Base-by-base conservation (phyloP, 2,113 vertebrate genomes). In the Murina feae region DNA sequence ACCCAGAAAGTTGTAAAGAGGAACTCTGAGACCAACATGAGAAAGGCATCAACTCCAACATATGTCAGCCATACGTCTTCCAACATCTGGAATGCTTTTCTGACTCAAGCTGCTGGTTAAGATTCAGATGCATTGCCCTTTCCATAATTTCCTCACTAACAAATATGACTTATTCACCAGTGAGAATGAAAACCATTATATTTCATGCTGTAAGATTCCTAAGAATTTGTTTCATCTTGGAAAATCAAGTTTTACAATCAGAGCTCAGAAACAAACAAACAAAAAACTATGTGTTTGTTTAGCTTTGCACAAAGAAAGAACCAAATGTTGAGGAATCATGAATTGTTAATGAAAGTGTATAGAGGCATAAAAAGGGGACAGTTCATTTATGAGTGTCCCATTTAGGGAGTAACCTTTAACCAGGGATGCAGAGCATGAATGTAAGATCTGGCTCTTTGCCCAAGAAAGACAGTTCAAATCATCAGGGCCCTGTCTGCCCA, bases 321-420 rank as follows among this genome's bases (percentile, higher is more conserved):
- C 25, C 71, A 86, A 91, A 49, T 14, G 16, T 23, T 28, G 5
- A 94, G 37, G 74, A 90, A 68, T 63, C 72, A 49, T 79, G 63
- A 95, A 96, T 93, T 86, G 55, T 80, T 94, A 74, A 88, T 83
- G 58, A 94, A 72, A 82, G 68, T 58, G 10, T 66, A 94, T 60
- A 71, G 28, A 85, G 25, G 10, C 14, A 63, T 74, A 55, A 53
- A 90, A 89, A 69, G 35, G 18, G 7, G 32, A 39, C 37, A 17
- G 79, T 87, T 39, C 35, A 90, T n/a, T 86, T 95, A 78, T 66
- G 58, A 74, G 16, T 55, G n/a, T 75, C 23, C 35, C 6, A 49
- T 79, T 93, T 93, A 90, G 20, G 25, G 25, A 87, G 3, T 18
- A 92, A 35, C n/a, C n/a, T 90, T 84, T 75, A 82, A 51, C 68